Conservation (phyloP, 2,113 vertebrate genomes). For the Coptodon rendalli region DNA sequence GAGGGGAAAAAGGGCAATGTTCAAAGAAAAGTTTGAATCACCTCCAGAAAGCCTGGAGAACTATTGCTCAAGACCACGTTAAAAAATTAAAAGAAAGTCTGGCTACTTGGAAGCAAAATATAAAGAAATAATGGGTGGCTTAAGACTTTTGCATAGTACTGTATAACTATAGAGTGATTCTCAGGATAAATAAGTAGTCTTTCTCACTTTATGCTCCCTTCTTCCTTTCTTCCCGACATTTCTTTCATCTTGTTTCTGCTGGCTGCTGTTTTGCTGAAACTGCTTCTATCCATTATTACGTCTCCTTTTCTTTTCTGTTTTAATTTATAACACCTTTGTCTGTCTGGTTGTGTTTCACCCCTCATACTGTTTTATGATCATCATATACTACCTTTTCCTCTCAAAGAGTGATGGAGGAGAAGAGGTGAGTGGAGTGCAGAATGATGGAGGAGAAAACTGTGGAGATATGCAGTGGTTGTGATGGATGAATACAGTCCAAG, state of each 20-base stretch:
- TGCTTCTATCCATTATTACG: neutral
- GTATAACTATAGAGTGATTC: neutral
- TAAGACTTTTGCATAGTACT: neutral
- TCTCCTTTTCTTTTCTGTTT: neutral
- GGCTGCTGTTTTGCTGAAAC: neutral
- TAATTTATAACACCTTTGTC: neutral
- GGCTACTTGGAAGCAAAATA: neutral
- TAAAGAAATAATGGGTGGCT: neutral
- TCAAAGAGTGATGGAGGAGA: constrained; percentile 16
- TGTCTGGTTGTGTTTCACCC: neutral
- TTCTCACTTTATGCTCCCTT: neutral
- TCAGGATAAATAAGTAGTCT: neutral
- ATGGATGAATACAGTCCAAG: constrained; percentile 36
- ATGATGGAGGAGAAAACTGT: constrained; percentile 31
- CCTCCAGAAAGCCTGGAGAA: neutral
- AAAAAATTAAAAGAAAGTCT: neutral
- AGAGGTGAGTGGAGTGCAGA: neutral
- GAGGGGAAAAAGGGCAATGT: neutral
- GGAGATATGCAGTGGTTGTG: constrained; percentile 20
- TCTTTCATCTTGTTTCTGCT: neutral
- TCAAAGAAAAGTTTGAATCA: neutral
- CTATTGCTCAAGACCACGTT: neutral
- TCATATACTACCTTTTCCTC: neutral
- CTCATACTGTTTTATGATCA: neutral
- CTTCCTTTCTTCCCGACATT: neutral